These are phyloP conservation scores for Gastrophysa polygoni DNA, from an alignment of 2,888 invertebrate species.

Conservation along the genomic window DNA sequence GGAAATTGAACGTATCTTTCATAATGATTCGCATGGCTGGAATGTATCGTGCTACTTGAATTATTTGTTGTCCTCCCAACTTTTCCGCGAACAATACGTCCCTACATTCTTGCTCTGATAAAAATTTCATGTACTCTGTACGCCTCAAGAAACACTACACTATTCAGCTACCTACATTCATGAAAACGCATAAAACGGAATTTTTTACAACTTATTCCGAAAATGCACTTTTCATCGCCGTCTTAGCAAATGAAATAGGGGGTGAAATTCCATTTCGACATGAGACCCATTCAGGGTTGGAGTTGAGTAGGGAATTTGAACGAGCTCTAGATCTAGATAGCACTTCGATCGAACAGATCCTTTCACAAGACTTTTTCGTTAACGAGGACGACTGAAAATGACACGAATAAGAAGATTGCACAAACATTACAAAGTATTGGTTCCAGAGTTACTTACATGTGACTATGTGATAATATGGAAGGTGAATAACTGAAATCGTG, in stretches of 20 bases:
- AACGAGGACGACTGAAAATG: conserved; percentile 6
- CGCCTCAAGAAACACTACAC: not conserved
- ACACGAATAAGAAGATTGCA: not conserved
- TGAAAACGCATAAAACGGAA: not conserved
- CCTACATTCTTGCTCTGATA: not conserved
- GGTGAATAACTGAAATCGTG: too few species aligned
- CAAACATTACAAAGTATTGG: too few species aligned
- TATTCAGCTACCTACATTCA: not conserved
- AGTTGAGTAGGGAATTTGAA: conserved; percentile 27
- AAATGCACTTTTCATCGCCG: conserved; percentile 16
- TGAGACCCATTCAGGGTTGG: conserved; percentile 55
- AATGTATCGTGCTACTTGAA: not conserved
- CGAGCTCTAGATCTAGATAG: conserved; percentile 42
- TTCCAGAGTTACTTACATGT: too few species aligned
- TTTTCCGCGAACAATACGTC: not conserved
- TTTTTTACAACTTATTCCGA: conserved; percentile 16
- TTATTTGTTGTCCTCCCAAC: not conserved
- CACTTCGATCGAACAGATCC: conserved; percentile 44
- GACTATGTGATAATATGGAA: too few species aligned
- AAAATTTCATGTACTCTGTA: not conserved
- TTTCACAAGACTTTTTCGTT: conserved; percentile 37
- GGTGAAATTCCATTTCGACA: conserved; percentile 48
- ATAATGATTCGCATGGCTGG: too few species aligned
- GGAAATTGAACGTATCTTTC: too few species aligned
- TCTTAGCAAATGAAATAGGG: conserved; percentile 22